phyloP scores from a whole-genome alignment of 2,888 invertebrate genomes.

The Rhabditoides inermis region DNA sequence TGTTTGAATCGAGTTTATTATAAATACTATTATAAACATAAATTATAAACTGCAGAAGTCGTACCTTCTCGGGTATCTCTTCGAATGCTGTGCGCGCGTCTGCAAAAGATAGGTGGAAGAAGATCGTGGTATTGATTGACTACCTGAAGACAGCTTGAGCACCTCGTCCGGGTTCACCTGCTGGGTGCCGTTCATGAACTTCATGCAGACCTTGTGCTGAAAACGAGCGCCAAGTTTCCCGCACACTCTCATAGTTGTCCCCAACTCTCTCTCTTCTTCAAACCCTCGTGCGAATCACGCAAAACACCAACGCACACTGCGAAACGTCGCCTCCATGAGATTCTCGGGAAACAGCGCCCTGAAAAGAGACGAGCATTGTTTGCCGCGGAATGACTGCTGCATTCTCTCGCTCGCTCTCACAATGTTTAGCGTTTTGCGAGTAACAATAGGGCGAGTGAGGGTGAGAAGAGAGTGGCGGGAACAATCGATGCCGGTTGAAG shows the following conservation, averaged over 20 bases:
- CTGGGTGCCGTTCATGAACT: constrained; percentile 26
- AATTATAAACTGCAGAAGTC: too few relatives aligned
- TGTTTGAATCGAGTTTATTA: too few relatives aligned
- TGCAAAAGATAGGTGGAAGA: not conserved
- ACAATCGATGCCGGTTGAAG: too few relatives aligned
- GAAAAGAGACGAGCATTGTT: constrained; percentile 54
- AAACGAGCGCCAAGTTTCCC: not conserved
- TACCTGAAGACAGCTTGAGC: constrained; percentile 23
- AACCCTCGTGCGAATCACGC: not conserved
- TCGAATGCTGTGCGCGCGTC: not conserved
- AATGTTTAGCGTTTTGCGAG: too few relatives aligned
- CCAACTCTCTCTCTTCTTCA: too few relatives aligned
- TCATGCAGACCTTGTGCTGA: constrained; percentile 36
- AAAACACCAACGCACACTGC: constrained; percentile 14
- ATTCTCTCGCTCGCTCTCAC: too few relatives aligned
- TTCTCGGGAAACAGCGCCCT: constrained; percentile 73
- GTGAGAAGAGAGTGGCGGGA: too few relatives aligned
- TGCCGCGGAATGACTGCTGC: not conserved
- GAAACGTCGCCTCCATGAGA: constrained; percentile 55
- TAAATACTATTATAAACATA: too few relatives aligned
- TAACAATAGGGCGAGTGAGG: too few relatives aligned
- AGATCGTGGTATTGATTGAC: not conserved
- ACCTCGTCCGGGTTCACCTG: constrained; percentile 29
- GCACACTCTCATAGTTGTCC: not conserved
- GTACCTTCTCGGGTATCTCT: not conserved